Base-by-base conservation (phyloP, 2,797 vertebrate genomes). In the Mus caroli region DNA sequence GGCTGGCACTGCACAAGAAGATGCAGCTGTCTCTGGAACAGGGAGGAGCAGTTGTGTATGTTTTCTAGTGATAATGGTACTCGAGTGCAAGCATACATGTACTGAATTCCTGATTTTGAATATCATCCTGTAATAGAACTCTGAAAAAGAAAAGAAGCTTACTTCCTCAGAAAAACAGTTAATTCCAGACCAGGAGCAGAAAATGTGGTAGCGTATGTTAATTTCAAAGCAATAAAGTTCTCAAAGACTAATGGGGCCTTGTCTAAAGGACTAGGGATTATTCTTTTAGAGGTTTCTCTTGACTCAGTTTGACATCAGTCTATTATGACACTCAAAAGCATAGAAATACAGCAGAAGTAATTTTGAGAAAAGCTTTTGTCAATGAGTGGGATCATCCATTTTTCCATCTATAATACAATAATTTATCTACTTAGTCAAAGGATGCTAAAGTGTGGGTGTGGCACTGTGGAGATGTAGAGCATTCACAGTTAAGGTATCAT, bases 291-390 rank as follows among this genome's bases (percentile, higher is more conserved):
- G 26, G 3, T 6, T 76, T 24, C 34, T 86, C 46, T 86, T 31
- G 34, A 37, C 34, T 40, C 79, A 40, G 84, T 92, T n/a, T 58
- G 15, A 52, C 7, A 3, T 31, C 22, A 82, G 4, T 69, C 58
- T 6, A 58, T 28, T 58, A 8, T 67, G 34, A 90, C 86, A 31
- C 15, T 82, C 28, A 37, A 62, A 82, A 40, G 40, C 20, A 24
- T 26, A 37, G 28, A 12, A 86, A 50, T 80, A 31, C 12, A 60
- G 3, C 17, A 34, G 43, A 20, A 62, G 9, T 31, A 83, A 19
- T 77, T 91, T 69, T 91, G 43, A 52, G 20, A 88, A 88, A 86
- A 46, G 54, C 15, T 83, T 43, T n/a, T 88, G n/a, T 43, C 58
- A 75, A 20, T 37, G 75, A 75, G 3, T 22, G 88, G 6, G 7